Evolutionary conservation across 2,888 invertebrate genomes (phyloP), one percentile per base, ranked within the genome.

Genomic region (Amblyteles armatorius): DNA sequence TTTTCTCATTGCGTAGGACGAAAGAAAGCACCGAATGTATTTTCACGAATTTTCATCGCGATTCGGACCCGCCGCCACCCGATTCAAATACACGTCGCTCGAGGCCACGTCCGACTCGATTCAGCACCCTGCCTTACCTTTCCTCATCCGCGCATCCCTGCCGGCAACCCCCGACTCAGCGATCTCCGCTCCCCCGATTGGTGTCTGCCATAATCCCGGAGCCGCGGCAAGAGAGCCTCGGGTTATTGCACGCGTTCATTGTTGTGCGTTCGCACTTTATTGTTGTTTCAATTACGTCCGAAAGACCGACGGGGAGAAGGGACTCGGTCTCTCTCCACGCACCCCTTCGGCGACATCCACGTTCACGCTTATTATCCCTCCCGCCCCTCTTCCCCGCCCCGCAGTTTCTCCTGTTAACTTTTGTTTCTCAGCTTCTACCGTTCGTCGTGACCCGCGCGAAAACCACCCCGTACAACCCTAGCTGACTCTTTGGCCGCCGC

Each of bases 201-300:
- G 26, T 67, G 6, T 40, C 67, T 48, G 33, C 55, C 55, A 72
- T 52, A 33, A 33, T 29, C 50, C 52, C 26, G 44, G 57, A 65
- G 67, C 79, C 52, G 33, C 52, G 57, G 84, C 86, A 89, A 48
- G 88, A 88, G 87, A 88, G 86, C 88, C 86, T 76, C 82, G 73
- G 86, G 87, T 87, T 89, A 89, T 89, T 88, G 87, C 86, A 84
- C 82, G 86, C 88, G 88, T 88, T 90, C 90, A 88, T 89, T 89
- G 89, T 88, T 88, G 80, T 83, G 79, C 88, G 88, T 90, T 90
- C 88, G 88, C 89, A 90, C 89, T 90, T 90, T 90, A 90, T 91
- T 90, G 90, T 92, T 91, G 91, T 92, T 92, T 92, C 90, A 91
- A 92, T 91, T 91, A 89, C 89, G 86, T 81, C 79, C 79, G 87